Evolutionary conservation across 2,113 vertebrate species (phyloP).

Genomic region (Pan paniscus): DNA sequence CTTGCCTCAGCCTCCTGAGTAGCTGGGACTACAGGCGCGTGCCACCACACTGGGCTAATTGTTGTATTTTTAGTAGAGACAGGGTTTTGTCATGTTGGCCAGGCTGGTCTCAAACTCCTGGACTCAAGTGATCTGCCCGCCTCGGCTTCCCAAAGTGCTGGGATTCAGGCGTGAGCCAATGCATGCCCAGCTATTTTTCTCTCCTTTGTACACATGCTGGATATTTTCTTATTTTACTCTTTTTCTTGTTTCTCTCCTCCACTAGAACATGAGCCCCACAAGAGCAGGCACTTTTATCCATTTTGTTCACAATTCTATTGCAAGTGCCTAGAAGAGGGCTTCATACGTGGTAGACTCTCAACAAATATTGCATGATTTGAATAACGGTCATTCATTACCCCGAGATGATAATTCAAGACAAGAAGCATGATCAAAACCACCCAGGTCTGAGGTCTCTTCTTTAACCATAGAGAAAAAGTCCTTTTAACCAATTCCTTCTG

Average conservation of each 20-base stretch:
- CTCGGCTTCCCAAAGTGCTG: background rate
- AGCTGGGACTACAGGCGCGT: too few relatives aligned
- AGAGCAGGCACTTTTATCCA: background rate
- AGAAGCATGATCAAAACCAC: background rate
- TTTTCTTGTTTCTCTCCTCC: background rate
- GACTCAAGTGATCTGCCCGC: too few relatives aligned
- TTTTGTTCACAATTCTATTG: background rate
- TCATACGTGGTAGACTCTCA: background rate
- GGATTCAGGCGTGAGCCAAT: background rate
- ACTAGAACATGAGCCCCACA: background rate
- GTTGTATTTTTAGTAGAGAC: too few relatives aligned
- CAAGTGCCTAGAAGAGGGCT: background rate
- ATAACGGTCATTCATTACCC: too few relatives aligned
- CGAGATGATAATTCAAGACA: background rate
- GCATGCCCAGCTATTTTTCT: rapidly evolving
- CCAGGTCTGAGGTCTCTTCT: background rate
- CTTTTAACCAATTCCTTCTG: background rate
- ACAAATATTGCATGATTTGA: background rate
- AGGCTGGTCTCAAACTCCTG: too few relatives aligned
- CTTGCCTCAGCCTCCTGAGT: too few relatives aligned
- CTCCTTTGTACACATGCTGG: background rate
- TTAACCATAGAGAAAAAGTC: background rate
- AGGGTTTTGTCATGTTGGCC: too few relatives aligned
- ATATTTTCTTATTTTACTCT: background rate
- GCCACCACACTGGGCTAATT: too few relatives aligned